These are phyloP conservation scores for Cylindroiulus punctatus DNA, from an alignment of 2,888 invertebrate genomes.

Conservation along the genomic window DNA sequence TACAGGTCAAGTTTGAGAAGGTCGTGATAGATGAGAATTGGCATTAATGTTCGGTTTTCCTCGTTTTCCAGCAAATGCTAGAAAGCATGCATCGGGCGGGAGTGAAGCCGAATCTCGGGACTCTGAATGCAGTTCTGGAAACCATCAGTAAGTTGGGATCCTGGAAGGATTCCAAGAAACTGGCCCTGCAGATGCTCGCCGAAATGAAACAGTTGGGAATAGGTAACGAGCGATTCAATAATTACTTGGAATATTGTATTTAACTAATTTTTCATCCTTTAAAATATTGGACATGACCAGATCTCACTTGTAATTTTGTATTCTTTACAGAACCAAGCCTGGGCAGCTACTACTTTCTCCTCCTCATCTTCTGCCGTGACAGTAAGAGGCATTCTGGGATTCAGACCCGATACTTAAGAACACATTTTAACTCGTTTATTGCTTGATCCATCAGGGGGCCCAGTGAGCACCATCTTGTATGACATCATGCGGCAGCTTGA, in stretches of 20 bases:
- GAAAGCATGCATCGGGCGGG: slow-evolving; percentile 72
- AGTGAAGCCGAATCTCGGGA: slow-evolving; percentile 74
- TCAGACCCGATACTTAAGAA: neutral
- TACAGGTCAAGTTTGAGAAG: too few species aligned
- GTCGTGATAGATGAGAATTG: too few species aligned
- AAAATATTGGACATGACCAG: too few species aligned
- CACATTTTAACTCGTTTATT: neutral
- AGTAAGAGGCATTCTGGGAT: slow-evolving; percentile 68
- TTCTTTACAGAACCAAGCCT: slow-evolving; percentile 72
- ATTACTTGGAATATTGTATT: too few species aligned
- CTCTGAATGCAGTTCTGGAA: slow-evolving; percentile 74
- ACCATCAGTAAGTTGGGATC: slow-evolving; percentile 68
- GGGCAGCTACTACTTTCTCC: slow-evolving; percentile 78
- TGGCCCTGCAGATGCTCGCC: slow-evolving; percentile 70
- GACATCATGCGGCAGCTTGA: slow-evolving; percentile 76
- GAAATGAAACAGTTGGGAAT: slow-evolving; percentile 77
- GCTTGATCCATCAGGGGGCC: slow-evolving; percentile 69
- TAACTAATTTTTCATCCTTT: too few species aligned
- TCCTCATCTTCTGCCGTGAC: slow-evolving; percentile 77
- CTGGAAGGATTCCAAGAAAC: slow-evolving; percentile 65
- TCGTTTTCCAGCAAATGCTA: slow-evolving; percentile 70
- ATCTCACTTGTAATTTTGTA: neutral
- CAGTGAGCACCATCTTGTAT: slow-evolving; percentile 73
- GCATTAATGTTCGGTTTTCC: slow-evolving; percentile 16
- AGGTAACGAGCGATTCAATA: slow-evolving; percentile 59